phyloP scores from a whole-genome alignment of 2,888 invertebrate genomes.

The Drosophila buzzatii region DNA sequence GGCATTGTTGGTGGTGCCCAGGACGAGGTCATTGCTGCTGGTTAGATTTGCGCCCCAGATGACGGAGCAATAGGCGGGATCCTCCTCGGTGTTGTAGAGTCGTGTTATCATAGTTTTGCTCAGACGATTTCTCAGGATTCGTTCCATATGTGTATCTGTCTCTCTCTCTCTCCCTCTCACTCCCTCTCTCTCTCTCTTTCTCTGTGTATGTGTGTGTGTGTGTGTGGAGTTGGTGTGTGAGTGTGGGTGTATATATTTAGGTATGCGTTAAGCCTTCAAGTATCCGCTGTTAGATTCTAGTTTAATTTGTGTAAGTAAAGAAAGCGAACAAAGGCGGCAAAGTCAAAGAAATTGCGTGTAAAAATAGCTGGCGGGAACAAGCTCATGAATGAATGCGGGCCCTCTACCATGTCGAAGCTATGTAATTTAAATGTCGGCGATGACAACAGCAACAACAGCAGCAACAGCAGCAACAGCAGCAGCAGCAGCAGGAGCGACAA shows the following conservation, averaged over 20 bases:
- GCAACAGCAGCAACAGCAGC: neutral
- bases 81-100: constrained; percentile 84
- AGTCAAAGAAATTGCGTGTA: constrained; percentile 48
- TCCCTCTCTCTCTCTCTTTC: neutral
- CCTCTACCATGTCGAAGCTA: constrained; percentile 20
- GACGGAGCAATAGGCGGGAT: constrained; percentile 84
- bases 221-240: constrained; percentile 1
- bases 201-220: neutral
- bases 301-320: constrained; percentile 68
- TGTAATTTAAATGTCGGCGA: constrained; percentile 58
- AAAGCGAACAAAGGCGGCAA: constrained; percentile 31
- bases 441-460: neutral
- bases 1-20: constrained; percentile 25
- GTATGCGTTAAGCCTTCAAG: constrained; percentile 36
- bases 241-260: neutral
- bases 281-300: constrained; percentile 41
- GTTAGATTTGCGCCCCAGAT: constrained; percentile 83
- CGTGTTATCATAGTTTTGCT: constrained; percentile 83
- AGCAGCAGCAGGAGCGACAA: neutral
- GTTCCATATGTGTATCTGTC: neutral
- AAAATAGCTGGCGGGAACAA: constrained; percentile 45
- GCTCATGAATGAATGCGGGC: constrained; percentile 52
- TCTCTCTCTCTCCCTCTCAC: neutral
- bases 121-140: constrained; percentile 19
- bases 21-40: constrained; percentile 37